Base-by-base conservation (phyloP, 2,113 vertebrate genomes). In the Urocolius indicus region DNA sequence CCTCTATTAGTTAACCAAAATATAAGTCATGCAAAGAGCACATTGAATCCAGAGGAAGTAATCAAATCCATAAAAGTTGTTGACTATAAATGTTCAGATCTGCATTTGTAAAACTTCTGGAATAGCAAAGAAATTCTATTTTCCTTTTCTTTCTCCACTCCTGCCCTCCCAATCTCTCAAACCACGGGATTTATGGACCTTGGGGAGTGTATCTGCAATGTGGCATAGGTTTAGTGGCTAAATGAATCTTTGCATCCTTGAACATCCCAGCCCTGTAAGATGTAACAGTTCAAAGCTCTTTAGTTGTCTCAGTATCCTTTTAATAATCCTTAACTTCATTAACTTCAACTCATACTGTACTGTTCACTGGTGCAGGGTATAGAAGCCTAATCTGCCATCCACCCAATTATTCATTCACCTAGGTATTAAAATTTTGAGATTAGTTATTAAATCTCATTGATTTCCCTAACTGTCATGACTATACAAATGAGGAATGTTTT, bases 331-430 rank as follows among this genome's bases (percentile, higher is more conserved):
- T 41, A 41, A 41, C 38, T 41, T 3, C 51, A 38, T 43, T 51
- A 36, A 23, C 15, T 74, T 41, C 3, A 6, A 5, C 63, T 43
- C 21, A 18, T 46, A 6, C 17, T 41, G 69, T 62, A 17, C 21
- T 10, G 16, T 87, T 84, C 48, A 17, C 19, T 71, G 57, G 14
- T 3, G 3, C 11, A 59, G 30, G 7, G 4, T 45, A 6, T 10
- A n/a, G 62, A 62, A 75, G 41, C 20, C 1, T 27, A 10, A 52
- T 55, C 73, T 84, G 29, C 16, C 75, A 38, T 14, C 24, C 48
- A 65, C 1, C 9, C 21, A 52, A 26, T 75, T 73, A 45, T 2
- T 72, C 20, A 43, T 54, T 75, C 26, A 38, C 0, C 0, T 20
- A 43, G 62, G n/a, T 74, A 46, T n/a, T 73, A 13, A 4, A 24